Base-by-base conservation (phyloP, 92 coral and sea anemone genomes). In the Chrysogorgia sp. region DNA sequence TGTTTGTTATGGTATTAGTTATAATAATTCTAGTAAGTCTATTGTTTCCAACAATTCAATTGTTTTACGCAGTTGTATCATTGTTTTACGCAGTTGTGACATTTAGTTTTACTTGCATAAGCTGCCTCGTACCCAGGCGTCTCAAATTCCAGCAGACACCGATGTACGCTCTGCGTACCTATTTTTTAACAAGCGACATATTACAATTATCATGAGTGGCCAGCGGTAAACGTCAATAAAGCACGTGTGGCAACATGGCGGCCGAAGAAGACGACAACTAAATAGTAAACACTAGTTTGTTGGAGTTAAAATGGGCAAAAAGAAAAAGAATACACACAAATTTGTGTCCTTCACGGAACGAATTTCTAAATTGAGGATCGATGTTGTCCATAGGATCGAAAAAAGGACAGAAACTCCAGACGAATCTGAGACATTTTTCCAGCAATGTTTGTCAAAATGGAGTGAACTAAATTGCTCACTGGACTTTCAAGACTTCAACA, bases 311-410 rank as follows among this genome's bases (percentile, higher is more conserved):
- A 94, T 94, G 98, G 87, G 84, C 0, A 91, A 83, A 81, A 82
- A 77, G 56, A 89, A 88, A 62, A 92, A 89, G 40, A 94, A 94
- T 67, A 84, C 90, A 49, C 87, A 89, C 79, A 87, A 89, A 63
- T 94, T 94, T 68, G 91, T 89, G 67, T 92, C 97, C 25, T 94
- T 94, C 84, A 63, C 89, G 24, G 97, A 94, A 80, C 96, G 98
- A 48, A 86, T 94, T 28, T 83, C 98, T 22, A 90, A 87, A 72
- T 88, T 94, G 14, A 87, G 85, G 50, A 68, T 94, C 48, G 91
- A 94, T 82, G 91, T 94, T 66, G 84, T 89, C 6, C 98, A 90
- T 77, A 93, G 67, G 68, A 87, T 94, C 40, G 92, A 92, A 48
- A 87, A 69, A 75, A 81, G 92, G 25, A 67, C 92, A 7, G 87